Base-by-base conservation (phyloP, 2,797 vertebrate genomes). In the Pipistrellus nathusii region DNA sequence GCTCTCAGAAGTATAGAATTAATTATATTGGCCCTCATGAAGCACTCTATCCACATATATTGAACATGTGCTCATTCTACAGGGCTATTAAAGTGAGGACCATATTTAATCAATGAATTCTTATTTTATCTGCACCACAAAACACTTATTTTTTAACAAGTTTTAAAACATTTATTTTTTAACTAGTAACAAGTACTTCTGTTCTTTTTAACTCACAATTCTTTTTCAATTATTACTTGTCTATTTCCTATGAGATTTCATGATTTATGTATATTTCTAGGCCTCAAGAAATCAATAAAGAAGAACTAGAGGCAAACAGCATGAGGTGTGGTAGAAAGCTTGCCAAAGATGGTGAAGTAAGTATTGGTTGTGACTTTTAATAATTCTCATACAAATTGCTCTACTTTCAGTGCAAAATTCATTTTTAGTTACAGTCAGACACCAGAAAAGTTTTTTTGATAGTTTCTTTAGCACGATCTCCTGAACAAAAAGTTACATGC, bases 251-350 rank as follows among this genome's bases (percentile, higher is more conserved):
- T 78, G 78, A 85, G 21, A 75, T 72, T 71, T 95, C 27, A 90
- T 94, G 27, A 85, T 32, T 92, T 87, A 69, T 76, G 0, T 90
- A n/a, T 96, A 68, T 86, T 94, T 96, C 25, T 95, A 99, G 99
- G 96, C 99, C 99, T 68, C 99, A 99, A 95, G 99, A 99, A 97
- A 98, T 99, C 46, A 99, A 99, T 97, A 99, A 99, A 96, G 99
- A 99, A 76, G 99, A 99, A 96, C 99, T 99, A 96, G 99, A 99
- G 97, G 97, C 97, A 95, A 99, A 98, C 98, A 99, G 99, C 91
- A 99, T 99, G 99, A 98, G 99, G 62, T 99, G 99, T 92, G 99
- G 99, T 87, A 99, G 99, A 90, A 99, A 99, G 85, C 98, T 99
- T 88, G 98, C 98, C 41, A 99, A 99, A 98, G 99, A 99, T 84